A percentile compares a stretch with the other conserved stretches of the same genome.
Conservation (phyloP, 2,888 invertebrate species). For the Sphinx pinastri region DNA sequence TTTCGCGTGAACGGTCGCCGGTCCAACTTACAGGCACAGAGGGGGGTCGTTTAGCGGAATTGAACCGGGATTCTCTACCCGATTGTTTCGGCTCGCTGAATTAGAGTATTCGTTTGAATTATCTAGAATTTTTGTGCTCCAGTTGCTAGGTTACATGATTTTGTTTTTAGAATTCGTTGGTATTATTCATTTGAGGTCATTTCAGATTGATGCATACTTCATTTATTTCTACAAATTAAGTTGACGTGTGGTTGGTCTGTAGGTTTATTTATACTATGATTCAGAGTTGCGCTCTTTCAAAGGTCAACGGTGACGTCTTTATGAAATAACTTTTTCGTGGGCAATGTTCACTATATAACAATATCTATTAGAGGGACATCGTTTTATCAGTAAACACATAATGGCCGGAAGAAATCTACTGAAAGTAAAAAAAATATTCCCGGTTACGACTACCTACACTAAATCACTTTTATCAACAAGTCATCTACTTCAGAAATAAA, state of each 20-base stretch:
- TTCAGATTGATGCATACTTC: background rate
- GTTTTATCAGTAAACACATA: too few relatives aligned
- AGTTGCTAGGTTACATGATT: slow-evolving; percentile 5
- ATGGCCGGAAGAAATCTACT: background rate
- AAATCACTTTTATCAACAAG: slow-evolving; percentile 3
- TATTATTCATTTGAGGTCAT: background rate
- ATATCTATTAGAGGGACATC: too few relatives aligned
- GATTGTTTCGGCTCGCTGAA: slow-evolving; percentile 41
- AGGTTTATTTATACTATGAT: too few relatives aligned
- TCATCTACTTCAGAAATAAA: background rate
- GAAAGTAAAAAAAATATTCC: background rate
- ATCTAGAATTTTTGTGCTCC: slow-evolving; percentile 23
- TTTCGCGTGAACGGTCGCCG: slow-evolving; percentile 31
- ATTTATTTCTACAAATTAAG: too few relatives aligned
- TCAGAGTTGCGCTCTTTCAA: too few relatives aligned
- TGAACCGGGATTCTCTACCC: slow-evolving; percentile 41
- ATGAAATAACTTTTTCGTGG: too few relatives aligned
- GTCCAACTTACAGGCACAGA: slow-evolving; percentile 36
- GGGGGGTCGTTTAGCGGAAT: slow-evolving; percentile 42
- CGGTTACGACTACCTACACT: background rate
- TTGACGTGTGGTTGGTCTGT: too few relatives aligned
- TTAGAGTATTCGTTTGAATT: slow-evolving; percentile 38
- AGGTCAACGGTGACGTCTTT: too few relatives aligned
- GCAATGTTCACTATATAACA: too few relatives aligned
- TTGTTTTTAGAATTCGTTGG: background rate